A percentile compares a stretch with the other conserved stretches of the same genome.
Conservation (phyloP, 2,113 vertebrate species). For the Marmota monax region DNA sequence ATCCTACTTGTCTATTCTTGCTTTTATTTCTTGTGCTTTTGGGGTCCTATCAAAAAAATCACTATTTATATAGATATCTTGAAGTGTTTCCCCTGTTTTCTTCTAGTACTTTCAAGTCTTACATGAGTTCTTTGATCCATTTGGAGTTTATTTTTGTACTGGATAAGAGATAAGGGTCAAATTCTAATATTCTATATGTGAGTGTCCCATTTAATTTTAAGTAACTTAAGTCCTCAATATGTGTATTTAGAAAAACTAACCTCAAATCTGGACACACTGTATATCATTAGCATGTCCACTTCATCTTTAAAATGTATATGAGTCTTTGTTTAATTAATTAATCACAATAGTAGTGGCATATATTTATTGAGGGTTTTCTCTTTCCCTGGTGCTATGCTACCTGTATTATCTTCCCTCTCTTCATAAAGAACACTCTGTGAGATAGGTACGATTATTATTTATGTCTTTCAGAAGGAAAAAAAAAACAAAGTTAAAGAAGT, state of each 20-base stretch:
- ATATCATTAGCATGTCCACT: neutral
- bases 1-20: neutral
- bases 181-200: neutral
- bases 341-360: neutral
- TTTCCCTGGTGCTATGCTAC: neutral
- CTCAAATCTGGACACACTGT: neutral
- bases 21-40: neutral
- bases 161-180: neutral
- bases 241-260: neutral
- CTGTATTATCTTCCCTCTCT: neutral
- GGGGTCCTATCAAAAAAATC: neutral
- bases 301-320: neutral
- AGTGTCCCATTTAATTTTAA: neutral
- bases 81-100: neutral
- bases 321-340: constrained; percentile 26
- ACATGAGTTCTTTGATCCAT: neutral
- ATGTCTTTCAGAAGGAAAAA: constrained; percentile 12
- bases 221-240: neutral
- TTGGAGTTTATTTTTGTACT: neutral
- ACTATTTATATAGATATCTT: too few species aligned
- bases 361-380: neutral
- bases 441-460: neutral
- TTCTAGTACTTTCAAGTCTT: neutral
- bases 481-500: constrained; percentile 19
- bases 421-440: constrained; percentile 5